Evolutionary conservation across 2,888 invertebrate species (phyloP), one percentile per base, ranked within the genome.

Genomic region (Dexiosoma caninum): DNA sequence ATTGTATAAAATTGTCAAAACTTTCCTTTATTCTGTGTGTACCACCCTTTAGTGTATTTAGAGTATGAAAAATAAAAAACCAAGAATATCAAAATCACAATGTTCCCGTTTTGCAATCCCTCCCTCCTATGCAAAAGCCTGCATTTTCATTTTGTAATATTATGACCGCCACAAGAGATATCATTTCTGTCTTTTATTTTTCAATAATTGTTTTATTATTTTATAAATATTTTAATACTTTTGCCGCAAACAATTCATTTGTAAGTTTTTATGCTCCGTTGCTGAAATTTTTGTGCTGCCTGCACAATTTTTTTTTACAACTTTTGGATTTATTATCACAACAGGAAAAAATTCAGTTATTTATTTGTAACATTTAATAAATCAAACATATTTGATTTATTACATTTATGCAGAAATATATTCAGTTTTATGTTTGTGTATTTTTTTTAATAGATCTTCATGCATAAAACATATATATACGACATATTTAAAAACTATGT

Each of bases 321-420:
- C 16, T 27, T 70, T 69, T 27, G 10, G 44, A 32, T 69, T 57
- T 69, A 59, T 70, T 59, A 59, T 70, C 35, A 69, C 10, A 23
- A 44, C 19, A 30, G 10, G 16, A 72, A 42, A 42, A 53, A 46
- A 64, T 10, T n/a, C 27, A 35, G 14, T 23, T 62, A 42, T 42
- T 62, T 62, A 21, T 21, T 51, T 51, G 37, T 32, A 42, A 51
- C 42, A 53, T 72, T 72, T 35, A 62, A 72, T 72, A 64, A 72
- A 72, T 72, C 62, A 72, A 55, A 53, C 6, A 35, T 72, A 16
- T 64, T 53, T 72, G 53, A 72, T 72, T 72, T 72, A 70, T 44
- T 35, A 30, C 64, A 35, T 62, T 60, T 71, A 60, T 37, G 40
- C 14, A 30, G n/a, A 40, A 30, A 42, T 21, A 30, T 16, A 49